Evolutionary conservation across 1,140 invertebrate genomes (phyloP), one percentile per base, ranked within the genome.

Genomic region (Drosophila navojoa): DNA sequence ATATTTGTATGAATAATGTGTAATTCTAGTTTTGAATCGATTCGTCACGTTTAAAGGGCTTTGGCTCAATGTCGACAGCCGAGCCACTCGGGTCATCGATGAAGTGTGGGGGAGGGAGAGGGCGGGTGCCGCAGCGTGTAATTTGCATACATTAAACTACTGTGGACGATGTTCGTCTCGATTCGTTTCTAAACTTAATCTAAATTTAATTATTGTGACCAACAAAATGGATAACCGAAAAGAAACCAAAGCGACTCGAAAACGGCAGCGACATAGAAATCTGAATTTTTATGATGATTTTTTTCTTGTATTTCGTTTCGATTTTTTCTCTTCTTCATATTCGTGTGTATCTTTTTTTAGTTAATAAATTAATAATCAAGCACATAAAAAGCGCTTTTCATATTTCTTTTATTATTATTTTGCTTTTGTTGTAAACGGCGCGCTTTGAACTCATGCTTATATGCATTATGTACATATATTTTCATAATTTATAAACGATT

Each of bases 131-230:
- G 72, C 63, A 71, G 69, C 64, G 75, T 81, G 76, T 89, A 89
- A 87, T 87, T 87, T 87, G 84, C 82, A 87, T 87, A 89, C 66
- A 89, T 87, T 87, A 87, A 87, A 85, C 82, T 87, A 87, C 82
- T 87, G 82, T 87, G 64, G 62, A 77, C 64, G 62, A 59, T 50
- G 62, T 67, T 70, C 53, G 80, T 60, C 63, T 79, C 60, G 54
- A 62, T 67, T 74, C 53, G 80, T 60, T 67, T 79, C 60, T 60
- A 66, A 71, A 77, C 81, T 80, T 87, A 87, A 87, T 87, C 82
- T 87, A 87, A 87, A 87, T 89, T 87, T 87, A 87, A 87, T 87
- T 87, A 87, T 89, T 82, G 79, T 87, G 75, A 80, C 76, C 71
- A 87, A 79, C 67, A 71, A 71, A 75, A 60, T 60, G 25, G 49